phyloP scores from a whole-genome alignment of 2,888 invertebrate species.

The Teinopalpus imperialis region DNA sequence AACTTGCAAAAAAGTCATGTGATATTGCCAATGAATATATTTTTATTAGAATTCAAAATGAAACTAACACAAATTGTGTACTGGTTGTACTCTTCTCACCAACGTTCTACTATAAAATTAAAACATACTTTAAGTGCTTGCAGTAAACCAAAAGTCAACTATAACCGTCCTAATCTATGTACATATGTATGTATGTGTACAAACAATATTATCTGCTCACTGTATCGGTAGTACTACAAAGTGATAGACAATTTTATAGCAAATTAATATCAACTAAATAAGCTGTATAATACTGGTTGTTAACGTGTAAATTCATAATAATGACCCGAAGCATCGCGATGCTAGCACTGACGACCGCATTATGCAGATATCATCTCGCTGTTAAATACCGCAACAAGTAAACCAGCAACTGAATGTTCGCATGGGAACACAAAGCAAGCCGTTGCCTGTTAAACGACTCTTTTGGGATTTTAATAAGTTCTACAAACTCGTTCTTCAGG shows the following conservation, averaged over 20 bases:
- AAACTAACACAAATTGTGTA: no score
- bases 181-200: no score
- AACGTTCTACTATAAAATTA: no score
- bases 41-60: no score
- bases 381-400: slow-evolving; percentile 78
- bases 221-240: no score
- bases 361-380: slow-evolving; percentile 71
- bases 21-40: no score
- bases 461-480: slow-evolving; percentile 24
- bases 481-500: slow-evolving; percentile 7
- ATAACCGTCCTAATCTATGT: no score
- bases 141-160: no score
- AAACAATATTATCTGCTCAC: no score
- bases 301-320: slow-evolving; percentile 70
- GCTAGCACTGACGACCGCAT: slow-evolving; percentile 65
- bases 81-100: no score
- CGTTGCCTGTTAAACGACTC: slow-evolving; percentile 4
- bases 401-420: slow-evolving; percentile 51
- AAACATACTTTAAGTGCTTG: no score
- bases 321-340: slow-evolving; percentile 58
- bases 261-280: slow-evolving; percentile 59
- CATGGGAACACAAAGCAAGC: slow-evolving; percentile 26
- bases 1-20: no score
- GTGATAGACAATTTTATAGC: slow-evolving; percentile 37
- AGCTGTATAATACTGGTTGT: slow-evolving; percentile 53